Base-by-base conservation (phyloP, 2,797 vertebrate genomes). In the Brachyalestes nurse region DNA sequence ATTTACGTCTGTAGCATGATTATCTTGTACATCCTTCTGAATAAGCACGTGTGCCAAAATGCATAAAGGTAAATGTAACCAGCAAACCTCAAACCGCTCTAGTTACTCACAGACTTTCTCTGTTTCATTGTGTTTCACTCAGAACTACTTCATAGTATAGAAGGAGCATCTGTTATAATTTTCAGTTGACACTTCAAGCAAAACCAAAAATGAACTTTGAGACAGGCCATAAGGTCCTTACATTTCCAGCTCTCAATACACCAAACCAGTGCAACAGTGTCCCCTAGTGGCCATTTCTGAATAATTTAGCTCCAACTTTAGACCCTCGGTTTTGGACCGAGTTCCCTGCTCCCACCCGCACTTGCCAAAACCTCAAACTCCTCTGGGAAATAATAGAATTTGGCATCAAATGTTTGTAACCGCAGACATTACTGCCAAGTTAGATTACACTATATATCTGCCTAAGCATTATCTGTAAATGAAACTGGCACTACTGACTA, bases 251-350 rank as follows among this genome's bases (percentile, higher is more conserved):
- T 51, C 13, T 62, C 25, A 28, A 0, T 13, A 23, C 47, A 73
- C n/a, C 25, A 3, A 47, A 8, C 67, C 73, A 51, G 34, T 14
- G 55, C 67, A 34, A 10, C 55, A 38, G 21, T 57, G 40, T 47
- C 77, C 72, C 28, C 64, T 74, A 21, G 65, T 75, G 71, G 47
- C 61, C 40, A 78, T 53, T 60, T 25, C 38, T 14, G 49, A 69
- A 73, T 8, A 16, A 13, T 40, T 60, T 64, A n/a, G 16, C 57
- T 42, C 45, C 19, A 25, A 16, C 16, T 51, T 42, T 55, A 64
- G 14, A 12, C 61, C 23, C n/a, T 55, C 28, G 0, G 16, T 34
- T 57, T 72, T 53, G 17, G 23, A 38, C 38, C 58, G 7, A 19
- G 14, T n/a, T 57, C 62, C 42, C 23, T 28, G 34, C 38, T 75